These are phyloP conservation scores for Oxycera nigricornis DNA, from an alignment of 2,888 invertebrate species.

Conservation along the genomic window DNA sequence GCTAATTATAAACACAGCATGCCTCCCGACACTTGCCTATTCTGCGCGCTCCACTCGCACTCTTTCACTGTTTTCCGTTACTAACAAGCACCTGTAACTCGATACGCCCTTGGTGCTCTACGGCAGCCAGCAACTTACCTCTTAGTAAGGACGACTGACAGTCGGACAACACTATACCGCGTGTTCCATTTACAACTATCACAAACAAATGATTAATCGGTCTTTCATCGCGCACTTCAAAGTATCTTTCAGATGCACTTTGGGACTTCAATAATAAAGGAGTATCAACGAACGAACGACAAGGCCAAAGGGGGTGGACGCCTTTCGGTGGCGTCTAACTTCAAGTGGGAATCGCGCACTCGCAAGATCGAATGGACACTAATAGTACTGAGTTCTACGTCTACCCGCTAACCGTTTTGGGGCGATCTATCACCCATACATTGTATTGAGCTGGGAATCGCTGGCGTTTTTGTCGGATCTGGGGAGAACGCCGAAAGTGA, in stretches of 20 bases:
- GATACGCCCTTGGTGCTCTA: not conserved
- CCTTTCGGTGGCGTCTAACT: not conserved
- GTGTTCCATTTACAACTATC: not conserved
- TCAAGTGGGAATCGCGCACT: not conserved
- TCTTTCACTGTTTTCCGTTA: not conserved
- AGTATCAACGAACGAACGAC: not conserved
- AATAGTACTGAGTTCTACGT: not conserved
- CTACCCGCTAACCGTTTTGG: not conserved
- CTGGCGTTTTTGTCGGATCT: constrained; percentile 4
- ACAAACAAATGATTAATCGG: not conserved
- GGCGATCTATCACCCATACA: not conserved
- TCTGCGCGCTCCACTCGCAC: not conserved
- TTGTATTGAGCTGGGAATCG: not conserved
- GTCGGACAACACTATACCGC: not conserved
- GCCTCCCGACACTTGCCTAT: not conserved
- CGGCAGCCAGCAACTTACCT: not conserved
- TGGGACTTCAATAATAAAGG: not conserved
- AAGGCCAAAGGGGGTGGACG: constrained; percentile 29
- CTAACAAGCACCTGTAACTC: constrained; percentile 5
- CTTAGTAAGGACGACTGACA: constrained; percentile 10
- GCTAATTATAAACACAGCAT: not conserved
- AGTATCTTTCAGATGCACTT: not conserved
- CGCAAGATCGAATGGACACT: not conserved
- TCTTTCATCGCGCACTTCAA: constrained; percentile 4
- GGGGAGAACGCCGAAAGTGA: not conserved